Conservation (phyloP, 2,797 vertebrate species). For the Numenius phaeopus region DNA sequence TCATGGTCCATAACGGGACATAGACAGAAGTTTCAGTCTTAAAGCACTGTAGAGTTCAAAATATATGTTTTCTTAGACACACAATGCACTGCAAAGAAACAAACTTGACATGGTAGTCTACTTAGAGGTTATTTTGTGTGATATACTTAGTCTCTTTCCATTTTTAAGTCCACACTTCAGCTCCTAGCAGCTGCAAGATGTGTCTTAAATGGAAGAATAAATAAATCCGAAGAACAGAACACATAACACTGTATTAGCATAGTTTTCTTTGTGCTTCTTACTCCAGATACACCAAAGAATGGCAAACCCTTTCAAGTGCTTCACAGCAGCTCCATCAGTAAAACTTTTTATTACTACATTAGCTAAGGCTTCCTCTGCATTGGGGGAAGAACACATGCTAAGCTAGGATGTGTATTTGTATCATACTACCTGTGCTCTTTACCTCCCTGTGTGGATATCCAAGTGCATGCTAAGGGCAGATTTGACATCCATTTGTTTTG, state of each 20-base stretch:
- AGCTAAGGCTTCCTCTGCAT: background rate
- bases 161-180: background rate
- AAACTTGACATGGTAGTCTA: background rate
- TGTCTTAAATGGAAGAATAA: background rate
- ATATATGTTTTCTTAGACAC: background rate
- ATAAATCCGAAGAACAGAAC: constrained; percentile 17
- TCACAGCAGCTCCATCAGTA: background rate
- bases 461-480: fast-evolving
- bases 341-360: background rate
- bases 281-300: background rate
- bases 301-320: background rate
- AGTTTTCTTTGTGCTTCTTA: background rate
- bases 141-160: background rate
- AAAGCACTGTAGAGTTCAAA: background rate
- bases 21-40: background rate
- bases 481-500: background rate
- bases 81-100: background rate
- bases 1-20: background rate
- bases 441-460: background rate
- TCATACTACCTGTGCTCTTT: background rate
- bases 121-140: background rate
- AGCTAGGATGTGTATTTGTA: background rate
- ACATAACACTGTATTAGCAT: background rate
- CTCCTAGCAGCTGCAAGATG: background rate
- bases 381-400: background rate